phyloP scores from a whole-genome alignment of 2,113 vertebrate genomes.

The Dryoscopus gambensis region DNA sequence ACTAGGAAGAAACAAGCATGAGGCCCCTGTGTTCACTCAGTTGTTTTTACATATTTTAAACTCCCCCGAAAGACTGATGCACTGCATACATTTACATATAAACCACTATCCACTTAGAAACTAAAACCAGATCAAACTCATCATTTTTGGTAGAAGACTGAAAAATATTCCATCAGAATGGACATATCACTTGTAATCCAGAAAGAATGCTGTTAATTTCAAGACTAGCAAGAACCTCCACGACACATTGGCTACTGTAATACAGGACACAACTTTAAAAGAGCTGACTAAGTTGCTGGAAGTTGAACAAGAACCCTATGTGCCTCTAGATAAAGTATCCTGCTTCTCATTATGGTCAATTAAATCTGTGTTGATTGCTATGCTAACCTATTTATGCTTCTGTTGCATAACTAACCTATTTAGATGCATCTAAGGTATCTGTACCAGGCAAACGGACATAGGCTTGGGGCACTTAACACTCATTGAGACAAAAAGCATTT shows the following conservation, averaged over 20 bases:
- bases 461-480: not conserved
- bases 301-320: not conserved
- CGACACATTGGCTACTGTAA: too few relatives aligned
- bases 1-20: not conserved
- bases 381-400: not conserved
- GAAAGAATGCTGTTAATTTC: not conserved
- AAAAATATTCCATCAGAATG: not conserved
- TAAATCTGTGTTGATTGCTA: not conserved
- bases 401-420: not conserved
- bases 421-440: not conserved
- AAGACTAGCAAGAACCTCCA: not conserved
- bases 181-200: not conserved
- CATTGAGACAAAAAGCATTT: not conserved
- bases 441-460: not conserved
- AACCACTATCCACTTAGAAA: not conserved
- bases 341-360: not conserved
- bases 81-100: not conserved
- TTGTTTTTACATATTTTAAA: not conserved
- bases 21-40: not conserved
- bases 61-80: not conserved
- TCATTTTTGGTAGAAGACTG: not conserved
- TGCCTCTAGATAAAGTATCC: not conserved
- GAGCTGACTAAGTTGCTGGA: not conserved
- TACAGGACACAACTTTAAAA: not conserved
- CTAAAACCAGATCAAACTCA: rapidly evolving